phyloP scores from a whole-genome alignment of 2,888 invertebrate species.

The Gibbula magus region DNA sequence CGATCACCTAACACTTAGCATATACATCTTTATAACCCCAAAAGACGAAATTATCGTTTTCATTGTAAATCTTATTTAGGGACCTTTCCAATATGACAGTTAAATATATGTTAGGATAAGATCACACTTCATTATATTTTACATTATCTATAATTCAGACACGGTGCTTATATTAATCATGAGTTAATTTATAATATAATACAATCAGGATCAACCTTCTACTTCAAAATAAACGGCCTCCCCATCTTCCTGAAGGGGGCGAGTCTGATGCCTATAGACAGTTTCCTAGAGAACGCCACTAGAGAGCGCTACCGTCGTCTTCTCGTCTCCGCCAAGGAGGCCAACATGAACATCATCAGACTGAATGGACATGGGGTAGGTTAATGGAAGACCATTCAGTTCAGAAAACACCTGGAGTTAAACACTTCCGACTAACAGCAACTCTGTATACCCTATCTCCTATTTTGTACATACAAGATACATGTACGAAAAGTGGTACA shows the following conservation, averaged over 20 bases:
- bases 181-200: neutral
- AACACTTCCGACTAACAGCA: no score
- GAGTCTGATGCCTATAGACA: slow-evolving; percentile 92
- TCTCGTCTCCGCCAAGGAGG: slow-evolving; percentile 82
- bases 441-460: no score
- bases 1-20: no score
- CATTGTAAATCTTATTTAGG: no score
- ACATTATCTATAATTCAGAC: neutral
- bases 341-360: slow-evolving; percentile 94
- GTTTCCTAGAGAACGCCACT: slow-evolving; percentile 85
- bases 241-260: slow-evolving; percentile 96
- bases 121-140: neutral
- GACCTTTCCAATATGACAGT: no score
- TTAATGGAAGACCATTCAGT: no score
- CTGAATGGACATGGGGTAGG: slow-evolving; percentile 92
- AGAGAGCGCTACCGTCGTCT: slow-evolving; percentile 80
- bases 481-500: no score
- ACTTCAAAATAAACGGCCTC: slow-evolving; percentile 88
- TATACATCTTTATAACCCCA: no score
- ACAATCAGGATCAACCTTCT: slow-evolving; percentile 82
- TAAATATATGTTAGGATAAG: no score
- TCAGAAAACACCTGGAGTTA: no score
- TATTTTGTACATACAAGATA: no score
- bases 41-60: no score
- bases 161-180: neutral